Conservation (phyloP, 1,140 invertebrate genomes). For the Oscheius sp. region DNA sequence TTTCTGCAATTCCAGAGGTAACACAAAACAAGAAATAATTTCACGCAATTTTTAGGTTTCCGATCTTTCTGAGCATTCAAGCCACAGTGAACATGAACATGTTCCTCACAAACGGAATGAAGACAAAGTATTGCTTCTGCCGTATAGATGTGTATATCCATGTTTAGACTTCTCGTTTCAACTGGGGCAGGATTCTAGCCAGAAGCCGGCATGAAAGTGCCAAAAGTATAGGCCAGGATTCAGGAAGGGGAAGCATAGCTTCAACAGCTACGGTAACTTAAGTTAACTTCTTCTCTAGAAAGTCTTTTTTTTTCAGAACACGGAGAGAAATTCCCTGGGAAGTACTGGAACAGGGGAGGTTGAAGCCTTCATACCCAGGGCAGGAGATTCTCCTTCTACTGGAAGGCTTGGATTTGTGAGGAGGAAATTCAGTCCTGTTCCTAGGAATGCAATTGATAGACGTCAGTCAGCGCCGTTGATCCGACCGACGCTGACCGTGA, state of each 20-base stretch:
- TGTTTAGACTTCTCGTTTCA: neutral
- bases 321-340: neutral
- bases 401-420: too few species aligned
- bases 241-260: constrained; percentile 26
- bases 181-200: neutral
- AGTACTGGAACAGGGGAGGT: neutral
- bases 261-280: constrained; percentile 5
- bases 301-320: neutral
- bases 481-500: neutral
- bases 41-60: constrained; percentile 16
- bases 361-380: too few species aligned
- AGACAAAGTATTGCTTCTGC: neutral
- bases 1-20: constrained; percentile 33
- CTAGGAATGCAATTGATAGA: neutral
- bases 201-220: neutral
- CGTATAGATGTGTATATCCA: neutral
- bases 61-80: constrained; percentile 30
- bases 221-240: constrained; percentile 18
- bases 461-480: neutral
- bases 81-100: constrained; percentile 36
- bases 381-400: too few species aligned
- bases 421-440: neutral
- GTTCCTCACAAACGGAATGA: constrained; percentile 5
- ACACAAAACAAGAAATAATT: neutral
- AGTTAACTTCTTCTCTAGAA: neutral